Percentiles rank a stretch among this genome's conserved stretches.
These are phyloP conservation scores for Celastrina argiolus DNA, from an alignment of 2,888 invertebrate genomes.

Conservation along the genomic window DNA sequence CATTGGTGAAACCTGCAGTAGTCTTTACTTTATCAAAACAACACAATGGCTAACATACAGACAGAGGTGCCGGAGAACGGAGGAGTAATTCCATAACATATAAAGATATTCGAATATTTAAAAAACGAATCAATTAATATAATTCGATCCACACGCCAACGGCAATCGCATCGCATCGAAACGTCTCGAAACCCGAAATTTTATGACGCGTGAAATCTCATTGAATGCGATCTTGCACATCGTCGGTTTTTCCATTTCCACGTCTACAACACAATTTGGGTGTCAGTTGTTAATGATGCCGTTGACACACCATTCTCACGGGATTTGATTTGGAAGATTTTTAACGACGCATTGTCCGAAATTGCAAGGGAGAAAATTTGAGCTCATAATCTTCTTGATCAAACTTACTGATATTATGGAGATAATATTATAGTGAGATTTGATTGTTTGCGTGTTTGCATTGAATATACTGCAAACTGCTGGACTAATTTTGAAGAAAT, in stretches of 20 bases:
- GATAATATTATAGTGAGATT: no score
- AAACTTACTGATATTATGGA: background rate
- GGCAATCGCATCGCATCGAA: conserved; percentile 53
- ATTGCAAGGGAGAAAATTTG: conserved; percentile 11
- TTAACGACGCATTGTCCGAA: conserved; percentile 35
- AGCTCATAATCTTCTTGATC: background rate
- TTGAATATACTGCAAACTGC: no score
- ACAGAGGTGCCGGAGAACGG: no score
- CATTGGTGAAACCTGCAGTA: no score
- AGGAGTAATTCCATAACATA: no score
- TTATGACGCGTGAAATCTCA: conserved; percentile 75
- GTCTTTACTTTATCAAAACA: no score
- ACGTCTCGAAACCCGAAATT: conserved; percentile 59
- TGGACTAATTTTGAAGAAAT: no score
- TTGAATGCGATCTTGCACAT: conserved; percentile 57
- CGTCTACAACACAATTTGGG: conserved; percentile 65
- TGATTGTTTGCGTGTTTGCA: no score
- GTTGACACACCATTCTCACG: conserved; percentile 51
- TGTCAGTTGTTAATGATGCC: conserved; percentile 57
- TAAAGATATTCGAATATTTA: no score
- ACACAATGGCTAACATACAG: no score
- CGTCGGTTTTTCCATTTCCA: conserved; percentile 70
- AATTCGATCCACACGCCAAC: conserved; percentile 69
- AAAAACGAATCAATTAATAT: conserved; percentile 73
- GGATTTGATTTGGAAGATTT: conserved; percentile 37